Evolutionary conservation across 2,797 vertebrate species (phyloP), one percentile per base, ranked within the genome.

Genomic region (Brachyalestes nurse): DNA sequence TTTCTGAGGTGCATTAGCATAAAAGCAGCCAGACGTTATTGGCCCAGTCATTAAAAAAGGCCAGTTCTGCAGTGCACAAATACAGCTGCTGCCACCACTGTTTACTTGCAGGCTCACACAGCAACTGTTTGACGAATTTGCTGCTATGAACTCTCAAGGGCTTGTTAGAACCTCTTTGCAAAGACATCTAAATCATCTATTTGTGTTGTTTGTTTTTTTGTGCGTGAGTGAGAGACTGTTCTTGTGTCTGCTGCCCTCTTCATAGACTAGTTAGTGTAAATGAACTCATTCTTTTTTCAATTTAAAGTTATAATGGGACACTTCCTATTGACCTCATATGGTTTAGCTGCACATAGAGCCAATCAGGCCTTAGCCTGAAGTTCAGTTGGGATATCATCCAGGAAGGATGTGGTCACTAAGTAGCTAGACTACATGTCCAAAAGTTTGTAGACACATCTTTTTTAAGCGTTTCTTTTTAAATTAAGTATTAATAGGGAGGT

Each of bases 321-420:
- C 62, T 65, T 73, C 45, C 61, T 61, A 40, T 45, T 47, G n/a
- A 77, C 71, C 69, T 72, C 47, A 34, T 8, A 25, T 23, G 12
- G 58, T 25, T 61, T 34, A 61, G 64, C 62, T 38, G 58, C 38
- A 55, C 71, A 42, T 75, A 66, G 51, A 80, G 73, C 73, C 78
- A 73, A 47, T 75, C 74, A 80, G 66, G 78, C 78, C 69, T 80
- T 80, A 77, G 66, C 66, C 34, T 77, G 71, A 83, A 55, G 19
- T 34, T 34, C 34, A 34, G 34, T 34, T 34, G 5, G 34, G 34
- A 34, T 34, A 34, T 34, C 34, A 34, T 34, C 34, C 34, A 55
- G 60, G 25, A 58, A 53, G 51, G 64, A 65, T 21, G 7, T 9
- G 5, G 7, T 19, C 45, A 51, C 47, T 51, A 14, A 51, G 47